These are phyloP conservation scores for Orthosia cruda DNA, from an alignment of 2,888 invertebrate genomes.

Conservation along the genomic window DNA sequence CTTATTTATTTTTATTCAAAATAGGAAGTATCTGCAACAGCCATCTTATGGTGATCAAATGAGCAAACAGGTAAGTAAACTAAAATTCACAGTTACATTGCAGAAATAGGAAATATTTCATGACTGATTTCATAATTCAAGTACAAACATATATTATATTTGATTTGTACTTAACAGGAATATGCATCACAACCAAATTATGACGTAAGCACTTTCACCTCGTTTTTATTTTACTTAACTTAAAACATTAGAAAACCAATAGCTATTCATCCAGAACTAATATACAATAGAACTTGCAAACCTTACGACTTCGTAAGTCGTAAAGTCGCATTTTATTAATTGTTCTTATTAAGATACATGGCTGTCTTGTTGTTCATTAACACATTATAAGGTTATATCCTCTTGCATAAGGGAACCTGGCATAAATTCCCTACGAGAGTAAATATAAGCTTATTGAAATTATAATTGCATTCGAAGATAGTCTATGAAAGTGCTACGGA, in stretches of 20 bases:
- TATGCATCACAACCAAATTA: background rate
- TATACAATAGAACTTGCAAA: background rate
- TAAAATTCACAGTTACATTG: background rate
- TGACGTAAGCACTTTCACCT: background rate
- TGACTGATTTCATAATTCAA: too few relatives aligned
- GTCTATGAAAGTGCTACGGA: too few relatives aligned
- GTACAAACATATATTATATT: too few relatives aligned
- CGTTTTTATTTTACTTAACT: background rate
- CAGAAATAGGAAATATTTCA: background rate
- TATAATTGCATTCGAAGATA: background rate
- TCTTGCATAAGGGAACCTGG: background rate
- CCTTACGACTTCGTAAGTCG: too few relatives aligned
- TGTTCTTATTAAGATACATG: background rate
- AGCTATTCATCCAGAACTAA: background rate
- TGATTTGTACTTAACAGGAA: background rate
- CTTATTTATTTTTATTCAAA: background rate
- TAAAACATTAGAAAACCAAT: background rate
- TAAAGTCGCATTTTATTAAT: too few relatives aligned
- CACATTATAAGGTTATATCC: background rate
- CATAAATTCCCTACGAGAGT: background rate
- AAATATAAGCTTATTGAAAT: background rate
- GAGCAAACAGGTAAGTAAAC: slow-evolving; percentile 12
- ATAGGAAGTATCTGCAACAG: background rate
- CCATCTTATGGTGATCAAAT: background rate
- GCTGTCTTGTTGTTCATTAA: background rate